phyloP scores from a whole-genome alignment of 2,113 vertebrate genomes.

The Equus quagga region DNA sequence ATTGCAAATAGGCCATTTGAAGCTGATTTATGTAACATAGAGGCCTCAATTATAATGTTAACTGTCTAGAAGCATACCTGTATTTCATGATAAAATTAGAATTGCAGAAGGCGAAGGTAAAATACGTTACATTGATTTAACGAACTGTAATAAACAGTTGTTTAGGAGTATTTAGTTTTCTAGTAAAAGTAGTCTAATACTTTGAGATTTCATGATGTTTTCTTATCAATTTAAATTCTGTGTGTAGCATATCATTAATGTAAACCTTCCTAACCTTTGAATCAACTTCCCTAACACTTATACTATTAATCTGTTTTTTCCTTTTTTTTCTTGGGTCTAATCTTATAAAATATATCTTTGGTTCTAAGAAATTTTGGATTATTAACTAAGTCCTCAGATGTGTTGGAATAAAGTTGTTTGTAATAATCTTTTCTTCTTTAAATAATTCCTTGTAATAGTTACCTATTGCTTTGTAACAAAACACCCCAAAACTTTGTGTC shows the following conservation, averaged over 20 bases:
- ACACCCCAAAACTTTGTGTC: neutral
- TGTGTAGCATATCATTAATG: neutral
- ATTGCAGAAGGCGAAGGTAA: neutral
- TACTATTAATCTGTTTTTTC: neutral
- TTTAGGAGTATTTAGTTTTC: neutral
- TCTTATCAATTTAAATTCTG: neutral
- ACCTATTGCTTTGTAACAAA: neutral
- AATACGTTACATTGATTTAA: neutral
- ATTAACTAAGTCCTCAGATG: neutral
- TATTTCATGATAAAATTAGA: neutral
- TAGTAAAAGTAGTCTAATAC: neutral
- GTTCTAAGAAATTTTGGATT: neutral
- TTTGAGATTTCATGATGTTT: neutral
- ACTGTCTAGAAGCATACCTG: neutral
- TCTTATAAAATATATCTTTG: neutral
- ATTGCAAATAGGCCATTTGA: constrained; percentile 40
- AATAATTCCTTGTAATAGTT: neutral
- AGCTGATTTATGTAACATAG: neutral
- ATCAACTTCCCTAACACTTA: neutral
- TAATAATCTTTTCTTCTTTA: neutral
- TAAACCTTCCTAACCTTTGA: neutral
- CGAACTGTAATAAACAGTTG: constrained; percentile 12
- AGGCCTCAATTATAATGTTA: constrained; percentile 4
- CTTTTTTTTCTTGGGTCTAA: neutral
- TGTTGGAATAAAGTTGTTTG: neutral